A percentile compares a stretch with the other conserved stretches of the same genome.
phyloP scores from a whole-genome alignment of 2,113 vertebrate species.

The Spea bombifrons region DNA sequence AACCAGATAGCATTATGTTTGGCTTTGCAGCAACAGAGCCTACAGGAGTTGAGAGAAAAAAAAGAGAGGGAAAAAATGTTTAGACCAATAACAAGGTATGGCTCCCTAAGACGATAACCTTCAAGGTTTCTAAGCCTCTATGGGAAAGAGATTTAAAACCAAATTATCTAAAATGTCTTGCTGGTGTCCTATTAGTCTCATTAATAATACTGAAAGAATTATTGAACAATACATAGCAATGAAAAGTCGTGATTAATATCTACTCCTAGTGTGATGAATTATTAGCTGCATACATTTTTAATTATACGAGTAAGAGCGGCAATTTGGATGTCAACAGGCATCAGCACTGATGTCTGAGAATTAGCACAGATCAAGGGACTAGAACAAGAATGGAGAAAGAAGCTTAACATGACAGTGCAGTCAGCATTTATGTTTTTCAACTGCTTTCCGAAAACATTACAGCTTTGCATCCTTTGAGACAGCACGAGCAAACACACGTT shows the following conservation, averaged over 20 bases:
- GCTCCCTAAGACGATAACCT: constrained; percentile 34
- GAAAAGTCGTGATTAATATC: constrained; percentile 62
- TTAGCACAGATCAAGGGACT: constrained; percentile 50
- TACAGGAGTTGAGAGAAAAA: background rate
- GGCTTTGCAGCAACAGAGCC: background rate
- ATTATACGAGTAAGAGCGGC: constrained; percentile 58
- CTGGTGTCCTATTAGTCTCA: constrained; percentile 49
- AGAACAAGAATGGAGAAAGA: constrained; percentile 42
- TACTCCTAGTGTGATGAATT: constrained; percentile 62
- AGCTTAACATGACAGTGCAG: constrained; percentile 52
- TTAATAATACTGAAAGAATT: constrained; percentile 55
- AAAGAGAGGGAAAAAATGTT: background rate
- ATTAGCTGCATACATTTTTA: constrained; percentile 62
- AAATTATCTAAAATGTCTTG: constrained; percentile 48
- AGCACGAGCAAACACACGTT: constrained; percentile 27
- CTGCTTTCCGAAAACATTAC: constrained; percentile 43
- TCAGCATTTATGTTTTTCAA: constrained; percentile 53
- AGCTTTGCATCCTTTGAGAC: constrained; percentile 38
- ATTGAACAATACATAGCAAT: constrained; percentile 51
- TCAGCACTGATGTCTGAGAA: constrained; percentile 51
- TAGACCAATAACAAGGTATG: constrained; percentile 30
- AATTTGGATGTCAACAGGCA: constrained; percentile 63
- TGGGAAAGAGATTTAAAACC: constrained; percentile 46
- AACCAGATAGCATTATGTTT: background rate
- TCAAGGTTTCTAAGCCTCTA: constrained; percentile 33